Conservation (phyloP, 2,888 invertebrate species). For the Isotomurus palustris region DNA sequence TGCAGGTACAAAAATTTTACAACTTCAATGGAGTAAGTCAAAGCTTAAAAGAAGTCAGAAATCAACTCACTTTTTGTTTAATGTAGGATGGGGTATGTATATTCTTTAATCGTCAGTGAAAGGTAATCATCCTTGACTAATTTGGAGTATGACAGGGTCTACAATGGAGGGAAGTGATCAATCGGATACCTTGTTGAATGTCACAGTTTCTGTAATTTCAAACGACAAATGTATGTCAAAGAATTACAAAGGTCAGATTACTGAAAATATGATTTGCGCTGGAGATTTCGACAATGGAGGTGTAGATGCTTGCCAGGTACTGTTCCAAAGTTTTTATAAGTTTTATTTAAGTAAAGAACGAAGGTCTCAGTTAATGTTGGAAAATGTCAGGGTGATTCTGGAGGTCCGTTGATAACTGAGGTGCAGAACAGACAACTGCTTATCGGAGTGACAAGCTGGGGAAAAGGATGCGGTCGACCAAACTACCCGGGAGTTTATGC, state of each 20-base stretch:
- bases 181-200: conserved; percentile 23
- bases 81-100: conserved; percentile 13
- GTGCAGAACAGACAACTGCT: conserved; percentile 1
- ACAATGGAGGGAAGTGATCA: conserved; percentile 27
- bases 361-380: neutral
- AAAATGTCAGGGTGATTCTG: conserved; percentile 17
- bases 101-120: too few relatives aligned
- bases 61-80: too few relatives aligned
- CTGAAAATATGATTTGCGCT: conserved; percentile 29
- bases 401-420: conserved; percentile 10
- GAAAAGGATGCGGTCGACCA: conserved; percentile 19
- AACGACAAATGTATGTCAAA: conserved; percentile 17
- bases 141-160: conserved; percentile 11
- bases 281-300: conserved; percentile 26
- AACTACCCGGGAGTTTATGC: conserved; percentile 26
- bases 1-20: too few relatives aligned
- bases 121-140: too few relatives aligned
- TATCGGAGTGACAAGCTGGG: conserved; percentile 26
- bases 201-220: conserved; percentile 21
- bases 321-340: too few relatives aligned
- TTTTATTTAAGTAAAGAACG: too few relatives aligned
- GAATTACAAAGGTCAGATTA: conserved; percentile 31
- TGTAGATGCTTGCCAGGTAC: conserved; percentile 29
- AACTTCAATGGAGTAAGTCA: too few relatives aligned
- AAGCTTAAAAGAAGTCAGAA: too few relatives aligned